phyloP scores from a whole-genome alignment of 1,140 invertebrate genomes.

The Penaeus chinensis region DNA sequence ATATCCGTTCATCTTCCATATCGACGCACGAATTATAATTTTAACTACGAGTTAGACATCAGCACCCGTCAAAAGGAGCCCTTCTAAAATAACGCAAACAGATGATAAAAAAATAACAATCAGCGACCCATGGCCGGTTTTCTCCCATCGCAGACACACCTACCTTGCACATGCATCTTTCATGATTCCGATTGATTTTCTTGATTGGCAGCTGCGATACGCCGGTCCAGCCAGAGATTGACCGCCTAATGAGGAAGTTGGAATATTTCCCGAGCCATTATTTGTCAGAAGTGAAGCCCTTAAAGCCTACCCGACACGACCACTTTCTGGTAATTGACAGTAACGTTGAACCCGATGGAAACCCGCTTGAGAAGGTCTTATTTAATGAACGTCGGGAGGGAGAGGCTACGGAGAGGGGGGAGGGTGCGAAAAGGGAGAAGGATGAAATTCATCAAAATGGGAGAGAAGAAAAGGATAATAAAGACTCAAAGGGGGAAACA shows the following conservation, averaged over 20 bases:
- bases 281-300: slow-evolving; percentile 22
- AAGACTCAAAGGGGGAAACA: background rate
- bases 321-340: slow-evolving; percentile 24
- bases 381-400: slow-evolving; percentile 9
- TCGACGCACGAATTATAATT: no score
- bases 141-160: background rate
- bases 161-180: slow-evolving; percentile 21
- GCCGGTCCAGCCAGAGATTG: slow-evolving; percentile 9
- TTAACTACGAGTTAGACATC: no score
- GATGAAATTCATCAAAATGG: background rate
- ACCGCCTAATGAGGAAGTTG: slow-evolving; percentile 21
- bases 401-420: background rate
- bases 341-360: slow-evolving; percentile 22
- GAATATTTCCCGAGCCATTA: slow-evolving; percentile 24
- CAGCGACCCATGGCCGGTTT: no score
- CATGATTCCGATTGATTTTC: slow-evolving; percentile 23
- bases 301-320: slow-evolving; percentile 14
- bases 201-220: slow-evolving; percentile 4
- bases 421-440: background rate
- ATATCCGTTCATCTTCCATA: no score
- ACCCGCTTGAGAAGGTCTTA: slow-evolving; percentile 13
- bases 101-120: no score
- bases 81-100: no score
- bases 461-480: background rate
- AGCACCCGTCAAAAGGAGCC: no score